These are phyloP conservation scores for Arenaria interpres DNA, from an alignment of 2,113 vertebrate species.

Conservation along the genomic window DNA sequence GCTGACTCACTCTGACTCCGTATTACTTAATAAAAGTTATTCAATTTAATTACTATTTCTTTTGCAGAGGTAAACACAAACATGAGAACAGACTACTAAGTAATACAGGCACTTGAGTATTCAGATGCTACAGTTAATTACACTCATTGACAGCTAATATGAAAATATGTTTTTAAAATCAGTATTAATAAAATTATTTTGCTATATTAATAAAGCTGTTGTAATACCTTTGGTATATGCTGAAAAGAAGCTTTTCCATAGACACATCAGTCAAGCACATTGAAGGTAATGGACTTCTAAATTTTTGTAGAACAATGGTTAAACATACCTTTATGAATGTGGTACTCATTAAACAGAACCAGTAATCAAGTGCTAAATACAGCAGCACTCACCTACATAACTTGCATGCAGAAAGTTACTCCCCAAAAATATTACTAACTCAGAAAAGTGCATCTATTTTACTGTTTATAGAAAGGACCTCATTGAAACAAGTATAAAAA, in stretches of 20 bases:
- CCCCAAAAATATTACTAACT: neutral
- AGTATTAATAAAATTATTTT: neutral
- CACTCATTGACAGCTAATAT: neutral
- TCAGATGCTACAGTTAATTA: neutral
- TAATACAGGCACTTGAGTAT: neutral
- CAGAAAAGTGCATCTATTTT: neutral
- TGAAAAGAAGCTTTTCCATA: neutral
- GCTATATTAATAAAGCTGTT: neutral
- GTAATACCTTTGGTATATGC: neutral
- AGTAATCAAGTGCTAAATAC: no score
- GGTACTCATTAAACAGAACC: no score
- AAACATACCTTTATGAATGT: neutral
- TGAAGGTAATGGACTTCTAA: neutral
- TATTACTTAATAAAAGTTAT: neutral
- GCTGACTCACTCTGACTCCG: neutral
- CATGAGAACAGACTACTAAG: neutral
- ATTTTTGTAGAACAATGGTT: neutral
- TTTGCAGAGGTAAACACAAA: neutral
- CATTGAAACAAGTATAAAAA: neutral
- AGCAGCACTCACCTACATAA: rapidly evolving
- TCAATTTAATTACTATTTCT: neutral
- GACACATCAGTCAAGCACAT: neutral
- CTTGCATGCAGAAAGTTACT: neutral
- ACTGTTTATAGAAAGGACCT: neutral
- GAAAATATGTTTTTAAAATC: neutral